A percentile compares a stretch with the other conserved stretches of the same genome.
Conservation (phyloP, 1,140 invertebrate genomes). For the Cydia splendana region DNA sequence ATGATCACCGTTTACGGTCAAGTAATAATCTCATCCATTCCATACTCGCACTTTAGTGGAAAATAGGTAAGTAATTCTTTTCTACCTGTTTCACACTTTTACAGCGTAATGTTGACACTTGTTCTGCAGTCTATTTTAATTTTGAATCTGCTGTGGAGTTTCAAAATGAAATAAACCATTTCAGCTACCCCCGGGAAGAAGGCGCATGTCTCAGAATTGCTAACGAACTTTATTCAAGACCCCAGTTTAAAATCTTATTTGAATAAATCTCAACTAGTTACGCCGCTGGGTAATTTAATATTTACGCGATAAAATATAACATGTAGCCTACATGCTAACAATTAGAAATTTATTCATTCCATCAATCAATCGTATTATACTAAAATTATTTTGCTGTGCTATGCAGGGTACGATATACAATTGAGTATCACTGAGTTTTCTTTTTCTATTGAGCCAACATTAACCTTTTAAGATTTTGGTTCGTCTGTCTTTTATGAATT, state of each 20-base stretch:
- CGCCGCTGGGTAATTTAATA: constrained; percentile 23
- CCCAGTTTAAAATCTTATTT: constrained; percentile 35
- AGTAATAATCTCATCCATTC: too few relatives aligned
- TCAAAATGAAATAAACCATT: constrained; percentile 20
- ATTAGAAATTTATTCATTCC: too few relatives aligned
- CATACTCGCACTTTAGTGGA: too few relatives aligned
- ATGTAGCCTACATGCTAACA: not conserved
- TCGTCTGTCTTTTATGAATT: too few relatives aligned
- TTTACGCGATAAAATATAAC: not conserved
- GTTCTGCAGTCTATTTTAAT: constrained; percentile 38
- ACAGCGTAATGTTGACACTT: not conserved
- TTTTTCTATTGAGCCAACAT: too few relatives aligned
- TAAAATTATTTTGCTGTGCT: not conserved
- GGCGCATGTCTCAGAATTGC: constrained; percentile 40
- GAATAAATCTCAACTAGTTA: constrained; percentile 32
- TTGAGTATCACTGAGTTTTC: too few relatives aligned
- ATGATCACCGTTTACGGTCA: too few relatives aligned
- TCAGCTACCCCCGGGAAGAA: constrained; percentile 4
- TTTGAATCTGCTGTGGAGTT: constrained; percentile 34
- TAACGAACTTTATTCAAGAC: constrained; percentile 47
- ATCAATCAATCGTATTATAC: not conserved
- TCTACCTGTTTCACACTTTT: not conserved
- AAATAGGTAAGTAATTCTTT: too few relatives aligned
- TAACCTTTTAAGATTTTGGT: too few relatives aligned
- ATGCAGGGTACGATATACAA: too few relatives aligned